A percentile compares a stretch with the other conserved stretches of the same genome.
Conservation (phyloP, 2,888 invertebrate species). For the Camponotus fellah region DNA sequence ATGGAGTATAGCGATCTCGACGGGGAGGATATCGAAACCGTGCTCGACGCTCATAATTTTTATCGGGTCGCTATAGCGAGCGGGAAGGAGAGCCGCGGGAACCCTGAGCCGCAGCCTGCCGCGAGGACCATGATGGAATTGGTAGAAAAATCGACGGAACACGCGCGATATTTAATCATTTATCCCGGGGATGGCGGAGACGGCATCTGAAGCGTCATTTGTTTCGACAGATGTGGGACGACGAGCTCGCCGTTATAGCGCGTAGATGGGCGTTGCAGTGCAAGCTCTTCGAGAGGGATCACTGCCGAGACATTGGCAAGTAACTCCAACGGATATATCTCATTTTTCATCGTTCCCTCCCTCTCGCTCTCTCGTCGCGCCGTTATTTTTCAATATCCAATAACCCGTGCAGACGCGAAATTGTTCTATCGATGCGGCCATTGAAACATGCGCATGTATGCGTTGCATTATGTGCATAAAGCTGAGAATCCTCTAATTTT, state of each 20-base stretch:
- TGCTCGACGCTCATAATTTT: conserved; percentile 86
- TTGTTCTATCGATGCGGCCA: conserved; percentile 47
- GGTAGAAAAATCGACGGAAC: conserved; percentile 67
- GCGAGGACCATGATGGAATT: conserved; percentile 81
- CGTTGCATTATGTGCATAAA: not conserved
- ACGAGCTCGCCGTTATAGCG: conserved; percentile 85
- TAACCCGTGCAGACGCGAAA: conserved; percentile 55
- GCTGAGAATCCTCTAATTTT: not conserved
- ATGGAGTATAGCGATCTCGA: conserved; percentile 77
- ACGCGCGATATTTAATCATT: conserved; percentile 55
- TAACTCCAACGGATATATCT: conserved; percentile 67
- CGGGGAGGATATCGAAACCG: conserved; percentile 81
- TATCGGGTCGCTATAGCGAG: conserved; percentile 84
- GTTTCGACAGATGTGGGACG: conserved; percentile 82
- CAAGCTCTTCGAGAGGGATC: conserved; percentile 83
- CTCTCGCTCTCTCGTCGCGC: conserved; percentile 27
- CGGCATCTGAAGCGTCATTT: conserved; percentile 53
- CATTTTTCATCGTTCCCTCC: conserved; percentile 64
- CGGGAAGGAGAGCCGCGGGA: conserved; percentile 82
- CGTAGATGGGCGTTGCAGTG: conserved; percentile 86
- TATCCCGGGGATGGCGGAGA: conserved; percentile 26
- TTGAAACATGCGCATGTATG: conserved; percentile 11
- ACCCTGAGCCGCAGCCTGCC: conserved; percentile 84
- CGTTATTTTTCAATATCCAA: conserved; percentile 72
- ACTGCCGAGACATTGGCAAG: conserved; percentile 85